Evolutionary conservation across 1,140 invertebrate species (phyloP).

Genomic region (Doryteuthis pealeii): DNA sequence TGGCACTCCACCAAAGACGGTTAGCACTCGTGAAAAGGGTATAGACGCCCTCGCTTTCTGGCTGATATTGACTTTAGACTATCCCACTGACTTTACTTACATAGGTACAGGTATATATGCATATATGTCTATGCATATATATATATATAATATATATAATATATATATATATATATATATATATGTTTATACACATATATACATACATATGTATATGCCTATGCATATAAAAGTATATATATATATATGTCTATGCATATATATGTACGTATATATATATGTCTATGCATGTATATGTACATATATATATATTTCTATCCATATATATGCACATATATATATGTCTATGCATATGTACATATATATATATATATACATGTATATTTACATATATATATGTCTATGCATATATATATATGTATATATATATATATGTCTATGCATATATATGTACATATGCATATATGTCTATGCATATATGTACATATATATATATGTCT

Average conservation of each 20-base stretch:
- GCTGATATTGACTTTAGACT: too few species aligned
- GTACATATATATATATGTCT: slow-evolving; percentile 1
- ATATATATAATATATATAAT: background rate
- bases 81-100: background rate
- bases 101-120: background rate
- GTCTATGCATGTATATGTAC: background rate
- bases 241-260: background rate
- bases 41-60: too few species aligned
- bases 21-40: background rate
- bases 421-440: slow-evolving; percentile 5
- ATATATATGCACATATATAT: too few species aligned
- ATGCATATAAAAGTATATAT: too few species aligned
- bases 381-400: too few species aligned
- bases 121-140: too few species aligned
- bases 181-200: too few species aligned
- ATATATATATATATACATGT: too few species aligned
- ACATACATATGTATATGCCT: too few species aligned
- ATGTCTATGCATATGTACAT: too few species aligned
- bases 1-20: too few species aligned
- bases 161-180: background rate
- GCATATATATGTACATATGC: background rate
- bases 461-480: background rate
- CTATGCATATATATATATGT: background rate
- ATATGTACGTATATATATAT: background rate
- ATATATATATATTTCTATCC: background rate